A percentile compares a stretch with the other conserved stretches of the same genome.
phyloP scores from a whole-genome alignment of 2,888 invertebrate genomes.

The Pinctada fucata region DNA sequence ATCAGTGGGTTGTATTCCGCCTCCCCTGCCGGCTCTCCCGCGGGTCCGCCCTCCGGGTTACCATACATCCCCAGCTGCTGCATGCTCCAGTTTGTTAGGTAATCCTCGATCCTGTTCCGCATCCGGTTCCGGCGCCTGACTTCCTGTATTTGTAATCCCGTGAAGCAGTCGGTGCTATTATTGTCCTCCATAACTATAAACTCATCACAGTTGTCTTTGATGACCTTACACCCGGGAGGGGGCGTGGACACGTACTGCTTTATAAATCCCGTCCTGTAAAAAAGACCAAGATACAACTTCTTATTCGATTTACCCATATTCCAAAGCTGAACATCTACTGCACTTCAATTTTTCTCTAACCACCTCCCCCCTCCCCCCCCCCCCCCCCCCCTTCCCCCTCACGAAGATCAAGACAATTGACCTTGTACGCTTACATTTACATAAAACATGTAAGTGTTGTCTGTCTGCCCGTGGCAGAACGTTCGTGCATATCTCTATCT shows the following conservation, averaged over 20 bases:
- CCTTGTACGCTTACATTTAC: too few relatives aligned
- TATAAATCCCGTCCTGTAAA: background rate
- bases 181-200: background rate
- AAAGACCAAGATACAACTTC: too few relatives aligned
- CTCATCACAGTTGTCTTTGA: background rate
- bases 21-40: background rate
- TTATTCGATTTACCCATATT: too few relatives aligned
- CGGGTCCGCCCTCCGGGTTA: background rate
- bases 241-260: background rate
- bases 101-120: background rate
- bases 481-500: too few relatives aligned
- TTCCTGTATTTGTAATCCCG: background rate
- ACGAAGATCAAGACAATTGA: too few relatives aligned
- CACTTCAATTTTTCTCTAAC: too few relatives aligned
- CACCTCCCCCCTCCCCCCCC: too few relatives aligned
- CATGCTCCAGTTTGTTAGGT: background rate
- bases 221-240: background rate
- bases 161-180: background rate
- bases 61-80: background rate
- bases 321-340: too few relatives aligned
- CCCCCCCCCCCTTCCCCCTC: too few relatives aligned
- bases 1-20: background rate
- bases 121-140: background rate
- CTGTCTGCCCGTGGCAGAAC: too few relatives aligned
- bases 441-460: too few relatives aligned